Percentiles rank a stretch among this genome's conserved stretches.
phyloP scores from a whole-genome alignment of 2,113 vertebrate species.

The Ammodramus savannarum region DNA sequence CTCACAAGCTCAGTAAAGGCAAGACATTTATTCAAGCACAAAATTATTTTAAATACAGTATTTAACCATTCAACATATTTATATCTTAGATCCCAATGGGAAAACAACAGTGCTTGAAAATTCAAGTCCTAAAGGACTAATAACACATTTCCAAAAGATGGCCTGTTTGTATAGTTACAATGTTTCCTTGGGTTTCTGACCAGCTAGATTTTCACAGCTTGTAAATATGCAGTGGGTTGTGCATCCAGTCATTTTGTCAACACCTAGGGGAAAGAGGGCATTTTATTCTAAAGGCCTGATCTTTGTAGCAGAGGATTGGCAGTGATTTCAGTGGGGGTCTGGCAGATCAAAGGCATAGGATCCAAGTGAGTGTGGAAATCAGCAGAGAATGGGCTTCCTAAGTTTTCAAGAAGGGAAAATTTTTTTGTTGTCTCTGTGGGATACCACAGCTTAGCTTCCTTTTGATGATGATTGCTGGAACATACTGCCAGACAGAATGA shows the following conservation, averaged over 20 bases:
- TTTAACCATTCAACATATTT: neutral
- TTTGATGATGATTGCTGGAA: constrained; percentile 15
- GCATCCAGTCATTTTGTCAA: neutral
- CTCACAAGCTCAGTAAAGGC: neutral
- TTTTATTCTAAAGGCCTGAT: neutral
- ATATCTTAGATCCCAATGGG: neutral
- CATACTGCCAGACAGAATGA: neutral
- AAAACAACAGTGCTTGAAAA: neutral
- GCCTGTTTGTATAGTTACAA: constrained; percentile 31
- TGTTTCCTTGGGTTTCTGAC: neutral
- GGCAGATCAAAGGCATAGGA: neutral
- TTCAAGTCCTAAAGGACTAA: neutral
- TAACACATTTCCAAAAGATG: neutral
- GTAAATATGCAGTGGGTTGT: neutral
- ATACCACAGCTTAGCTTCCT: constrained; percentile 6
- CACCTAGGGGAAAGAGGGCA: neutral
- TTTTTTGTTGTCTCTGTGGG: neutral
- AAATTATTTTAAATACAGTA: neutral
- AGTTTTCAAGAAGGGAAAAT: neutral
- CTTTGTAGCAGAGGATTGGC: neutral
- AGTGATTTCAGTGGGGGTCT: neutral
- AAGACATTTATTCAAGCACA: neutral
- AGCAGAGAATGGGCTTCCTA: neutral
- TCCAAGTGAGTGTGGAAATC: neutral
- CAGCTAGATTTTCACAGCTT: neutral